A percentile compares a stretch with the other conserved stretches of the same genome.
These are phyloP conservation scores for Coleophora flavipennella DNA, from an alignment of 2,888 invertebrate species.

Conservation along the genomic window DNA sequence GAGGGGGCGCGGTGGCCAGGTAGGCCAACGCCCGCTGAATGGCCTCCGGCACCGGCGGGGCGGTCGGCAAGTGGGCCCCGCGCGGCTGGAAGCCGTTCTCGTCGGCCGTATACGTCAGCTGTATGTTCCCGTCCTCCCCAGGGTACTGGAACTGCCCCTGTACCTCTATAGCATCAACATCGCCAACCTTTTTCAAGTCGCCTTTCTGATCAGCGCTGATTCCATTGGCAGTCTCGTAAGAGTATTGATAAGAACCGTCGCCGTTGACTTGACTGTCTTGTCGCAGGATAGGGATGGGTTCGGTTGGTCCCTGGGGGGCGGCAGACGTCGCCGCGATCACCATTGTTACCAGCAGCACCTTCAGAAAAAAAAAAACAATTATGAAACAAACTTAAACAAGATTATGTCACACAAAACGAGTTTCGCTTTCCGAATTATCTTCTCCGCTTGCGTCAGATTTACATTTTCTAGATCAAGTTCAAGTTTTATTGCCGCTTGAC, in stretches of 20 bases:
- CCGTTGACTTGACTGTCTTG: constrained; percentile 73
- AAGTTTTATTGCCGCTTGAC: constrained; percentile 3
- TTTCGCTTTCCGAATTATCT: neutral
- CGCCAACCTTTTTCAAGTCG: constrained; percentile 72
- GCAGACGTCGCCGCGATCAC: constrained; percentile 44
- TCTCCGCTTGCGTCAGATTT: constrained; percentile 5
- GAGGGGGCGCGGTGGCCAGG: constrained; percentile 74
- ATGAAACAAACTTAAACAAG: neutral
- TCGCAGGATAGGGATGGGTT: constrained; percentile 68
- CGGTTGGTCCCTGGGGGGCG: constrained; percentile 50
- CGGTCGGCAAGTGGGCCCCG: constrained; percentile 75
- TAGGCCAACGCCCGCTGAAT: constrained; percentile 78
- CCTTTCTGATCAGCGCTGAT: constrained; percentile 75
- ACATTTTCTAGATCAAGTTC: constrained; percentile 13
- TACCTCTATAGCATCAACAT: constrained; percentile 68
- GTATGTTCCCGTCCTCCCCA: constrained; percentile 76
- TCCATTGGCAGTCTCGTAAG: constrained; percentile 78
- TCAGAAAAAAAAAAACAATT: constrained; percentile 17
- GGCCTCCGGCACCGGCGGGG: constrained; percentile 80
- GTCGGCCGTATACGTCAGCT: constrained; percentile 77
- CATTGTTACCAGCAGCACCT: constrained; percentile 51
- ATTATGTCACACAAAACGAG: constrained; percentile 4
- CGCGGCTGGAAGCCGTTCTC: constrained; percentile 80
- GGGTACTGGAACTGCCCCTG: constrained; percentile 78
- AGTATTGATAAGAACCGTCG: constrained; percentile 75